Base-by-base conservation (phyloP, 2,797 vertebrate species). In the Trichosurus vulpecula region DNA sequence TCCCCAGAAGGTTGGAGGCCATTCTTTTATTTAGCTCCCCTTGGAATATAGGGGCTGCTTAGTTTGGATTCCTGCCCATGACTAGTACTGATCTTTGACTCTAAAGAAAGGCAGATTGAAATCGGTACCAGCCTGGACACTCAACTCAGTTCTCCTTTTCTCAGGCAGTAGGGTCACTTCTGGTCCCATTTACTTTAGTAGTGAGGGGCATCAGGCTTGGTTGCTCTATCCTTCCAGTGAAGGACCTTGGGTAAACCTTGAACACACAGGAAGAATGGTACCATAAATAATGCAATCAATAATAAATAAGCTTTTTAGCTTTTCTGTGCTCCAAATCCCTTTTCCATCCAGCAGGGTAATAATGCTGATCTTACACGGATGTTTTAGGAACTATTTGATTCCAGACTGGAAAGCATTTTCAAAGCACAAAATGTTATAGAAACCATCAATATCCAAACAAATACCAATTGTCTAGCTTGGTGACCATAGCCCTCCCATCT, bases 321-420 rank as follows among this genome's bases (percentile, higher is more conserved):
- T 55, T 58, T 90, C 47, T 54, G 27, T 47, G 57, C 74, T 54
- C 89, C 92, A 87, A 92, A 31, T 58, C 92, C 31, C 95, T 96
- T 58, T 41, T 96, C 92, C 51, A 61, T 92, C 52, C 31, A 58
- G 90, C 16, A 66, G 61, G 74, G 52, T 52, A 56, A 52, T 8
- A 56, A 41, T 58, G 56, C 52, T 55, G 92, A 74, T 51, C 95
- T 95, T 55, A 25, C 35, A 47, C 56, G 30, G 53, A 54, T 89
- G n/a, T 58, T 31, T 90, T 58, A 57, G 87, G 22, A 92, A 87
- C 41, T 55, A 87, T 87, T 58, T 92, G 90, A 92, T 55, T 54
- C 54, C 47, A 61, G 89, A 94, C 92, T 87, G 89, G 41, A 93
- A 96, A 90, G 93, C 52, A 93, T 53, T 61, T 10, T 56, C 52